Evolutionary conservation across 1,140 invertebrate species (phyloP), one percentile per base, ranked within the genome.

Genomic region (Sitophilus oryzae): DNA sequence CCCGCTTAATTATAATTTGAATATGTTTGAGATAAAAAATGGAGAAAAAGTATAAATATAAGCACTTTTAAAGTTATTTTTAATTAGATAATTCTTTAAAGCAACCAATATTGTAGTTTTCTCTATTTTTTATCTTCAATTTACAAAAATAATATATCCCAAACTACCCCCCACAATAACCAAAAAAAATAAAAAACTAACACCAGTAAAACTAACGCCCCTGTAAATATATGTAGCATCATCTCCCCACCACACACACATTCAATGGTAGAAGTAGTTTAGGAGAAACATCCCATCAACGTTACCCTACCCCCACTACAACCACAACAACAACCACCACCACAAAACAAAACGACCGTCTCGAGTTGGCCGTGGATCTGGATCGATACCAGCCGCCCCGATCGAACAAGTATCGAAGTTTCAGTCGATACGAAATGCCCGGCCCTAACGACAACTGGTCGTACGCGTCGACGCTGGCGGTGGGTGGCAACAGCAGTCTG

Each of bases 241-340:
- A 47, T 44, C 41, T 20, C 21, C 40, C 55, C 60, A 63, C 66
- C 41, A 68, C 65, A 69, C 64, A 64, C 56, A 68, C 66, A 66
- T 66, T 66, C 67, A 69, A 71, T 63, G 68, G 66, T 67, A 71
- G 66, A 61, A 67, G 65, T 71, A 71, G 61, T 62, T 60, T 68
- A 60, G 63, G 64, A 58, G 65, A 63, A 46, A 46, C 22, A n/a
- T 46, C 44, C 40, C 40, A 42, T 20, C 40, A 42, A 22, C 49
- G 49, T n/a, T 52, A 52, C 48, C 37, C 4, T 19, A 14, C 18
- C 30, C 15, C 15, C 19, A 15, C 21, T 35, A 20, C 15, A 15
- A 16, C 22, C 6, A 40, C 37, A 9, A 20, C 15, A 15, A 14
- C 22, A 2, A 40, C 37, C 9, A 53, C 43, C 53, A 43, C 51